These are phyloP conservation scores for Hipposideros larvatus DNA, from an alignment of 2,797 vertebrate genomes.

Conservation along the genomic window DNA sequence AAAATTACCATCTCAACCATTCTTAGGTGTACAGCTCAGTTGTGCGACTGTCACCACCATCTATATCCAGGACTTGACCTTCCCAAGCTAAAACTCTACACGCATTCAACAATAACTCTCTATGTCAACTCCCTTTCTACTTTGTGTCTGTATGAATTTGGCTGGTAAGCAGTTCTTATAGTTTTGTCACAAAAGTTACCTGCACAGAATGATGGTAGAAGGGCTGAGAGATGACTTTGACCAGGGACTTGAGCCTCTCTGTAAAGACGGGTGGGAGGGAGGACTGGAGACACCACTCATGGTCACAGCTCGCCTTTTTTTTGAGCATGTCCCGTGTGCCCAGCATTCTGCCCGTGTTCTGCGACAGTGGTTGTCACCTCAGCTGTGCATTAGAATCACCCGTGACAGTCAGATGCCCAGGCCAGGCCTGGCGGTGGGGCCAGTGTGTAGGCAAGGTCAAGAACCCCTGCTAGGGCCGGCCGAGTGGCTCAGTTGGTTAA, in stretches of 20 bases:
- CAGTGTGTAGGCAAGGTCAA: too few relatives aligned
- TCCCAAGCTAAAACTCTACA: not conserved
- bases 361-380: not conserved
- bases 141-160: not conserved
- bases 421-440: not conserved
- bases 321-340: too few relatives aligned
- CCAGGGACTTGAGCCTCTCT: not conserved
- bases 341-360: not conserved
- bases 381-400: not conserved
- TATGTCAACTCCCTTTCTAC: not conserved
- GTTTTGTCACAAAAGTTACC: not conserved
- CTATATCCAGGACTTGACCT: not conserved
- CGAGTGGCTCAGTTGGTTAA: too few relatives aligned
- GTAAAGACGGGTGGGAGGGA: not conserved
- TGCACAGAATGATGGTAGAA: not conserved
- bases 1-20: not conserved
- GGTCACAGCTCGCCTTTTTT: not conserved
- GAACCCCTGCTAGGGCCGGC: too few relatives aligned
- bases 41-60: not conserved
- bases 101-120: not conserved
- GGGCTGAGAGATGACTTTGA: not conserved
- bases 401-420: accelerated
- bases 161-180: not conserved
- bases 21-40: not conserved
- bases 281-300: not conserved